Conservation (phyloP, 2,888 invertebrate species). For the Tyria jacobaeae region DNA sequence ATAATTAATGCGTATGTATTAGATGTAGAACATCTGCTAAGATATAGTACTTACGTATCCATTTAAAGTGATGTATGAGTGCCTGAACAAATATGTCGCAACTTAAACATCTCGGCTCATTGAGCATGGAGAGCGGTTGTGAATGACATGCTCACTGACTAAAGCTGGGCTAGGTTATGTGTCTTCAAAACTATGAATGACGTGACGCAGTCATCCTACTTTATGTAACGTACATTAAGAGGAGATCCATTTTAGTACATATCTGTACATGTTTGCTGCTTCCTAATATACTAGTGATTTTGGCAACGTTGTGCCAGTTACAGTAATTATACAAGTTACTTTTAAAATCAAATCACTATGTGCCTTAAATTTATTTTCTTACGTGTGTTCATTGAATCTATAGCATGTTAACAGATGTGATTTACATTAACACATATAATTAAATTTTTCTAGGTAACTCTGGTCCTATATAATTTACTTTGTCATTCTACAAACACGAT, state of each 20-base stretch:
- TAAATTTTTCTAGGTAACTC: not conserved
- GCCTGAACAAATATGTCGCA: slow-evolving; percentile 52
- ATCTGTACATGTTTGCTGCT: slow-evolving; percentile 4
- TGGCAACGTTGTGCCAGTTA: not conserved
- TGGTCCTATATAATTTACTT: not conserved
- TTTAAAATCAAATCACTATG: no score
- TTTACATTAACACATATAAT: no score
- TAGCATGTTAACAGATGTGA: no score
- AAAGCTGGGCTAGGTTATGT: slow-evolving; percentile 58
- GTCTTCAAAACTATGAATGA: slow-evolving; percentile 64
- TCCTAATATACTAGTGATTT: not conserved
- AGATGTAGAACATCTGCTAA: slow-evolving; percentile 36
- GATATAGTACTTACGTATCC: slow-evolving; percentile 22
- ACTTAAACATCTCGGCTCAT: slow-evolving; percentile 55
- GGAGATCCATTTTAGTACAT: slow-evolving; percentile 2
- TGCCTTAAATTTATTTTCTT: no score
- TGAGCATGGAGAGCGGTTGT: slow-evolving; percentile 49
- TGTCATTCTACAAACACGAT: not conserved
- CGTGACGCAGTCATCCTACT: slow-evolving; percentile 47
- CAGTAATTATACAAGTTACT: not conserved
- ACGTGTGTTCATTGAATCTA: not conserved
- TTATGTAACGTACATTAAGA: slow-evolving; percentile 35
- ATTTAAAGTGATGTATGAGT: slow-evolving; percentile 48
- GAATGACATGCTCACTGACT: slow-evolving; percentile 59
- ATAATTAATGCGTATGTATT: slow-evolving; percentile 27